A percentile compares a stretch with the other conserved stretches of the same genome.
Conservation (phyloP, 2,113 vertebrate species). For the Podarcis muralis region DNA sequence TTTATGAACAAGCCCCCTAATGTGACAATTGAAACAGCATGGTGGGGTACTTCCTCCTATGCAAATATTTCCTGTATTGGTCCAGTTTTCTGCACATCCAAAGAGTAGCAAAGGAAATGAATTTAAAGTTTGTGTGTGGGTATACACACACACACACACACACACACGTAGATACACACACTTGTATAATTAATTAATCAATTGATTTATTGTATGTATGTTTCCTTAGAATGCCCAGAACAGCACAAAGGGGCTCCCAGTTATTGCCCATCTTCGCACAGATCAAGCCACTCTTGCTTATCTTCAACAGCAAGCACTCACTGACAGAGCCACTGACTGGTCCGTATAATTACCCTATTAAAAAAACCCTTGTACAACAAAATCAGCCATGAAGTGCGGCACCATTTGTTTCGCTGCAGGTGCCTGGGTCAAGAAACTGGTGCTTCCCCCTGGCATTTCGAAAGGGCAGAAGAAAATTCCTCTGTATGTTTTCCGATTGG, state of each 20-base stretch:
- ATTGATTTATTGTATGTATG: too few species aligned
- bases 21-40: background rate
- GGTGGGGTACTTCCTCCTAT: background rate
- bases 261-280: background rate
- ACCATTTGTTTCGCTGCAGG: too few species aligned
- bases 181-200: too few species aligned
- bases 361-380: too few species aligned
- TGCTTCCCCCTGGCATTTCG: background rate
- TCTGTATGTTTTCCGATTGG: background rate
- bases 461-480: background rate
- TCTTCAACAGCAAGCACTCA: background rate
- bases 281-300: background rate
- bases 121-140: too few species aligned
- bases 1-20: background rate
- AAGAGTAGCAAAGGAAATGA: background rate
- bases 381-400: background rate
- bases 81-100: background rate
- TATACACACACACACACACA: rapidly evolving
- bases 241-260: background rate
- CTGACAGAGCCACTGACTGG: background rate
- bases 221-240: too few species aligned
- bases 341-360: background rate
- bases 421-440: background rate
- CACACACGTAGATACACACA: too few species aligned
- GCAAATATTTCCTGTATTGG: background rate